A percentile compares a stretch with the other conserved stretches of the same genome.
phyloP scores from a whole-genome alignment of 1,140 invertebrate genomes.

The Panagrolaimus sp. region DNA sequence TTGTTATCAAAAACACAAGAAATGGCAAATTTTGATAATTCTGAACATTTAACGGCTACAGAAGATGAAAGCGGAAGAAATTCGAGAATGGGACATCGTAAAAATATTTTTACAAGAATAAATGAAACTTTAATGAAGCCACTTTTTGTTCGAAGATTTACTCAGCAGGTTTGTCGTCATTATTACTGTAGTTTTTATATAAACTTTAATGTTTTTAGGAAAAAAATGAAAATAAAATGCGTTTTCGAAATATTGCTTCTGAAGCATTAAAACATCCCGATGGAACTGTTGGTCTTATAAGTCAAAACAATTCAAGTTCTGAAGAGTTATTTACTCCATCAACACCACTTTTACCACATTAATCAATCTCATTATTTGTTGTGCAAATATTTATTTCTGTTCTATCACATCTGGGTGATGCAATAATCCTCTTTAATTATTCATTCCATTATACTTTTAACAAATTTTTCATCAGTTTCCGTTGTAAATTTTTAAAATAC shows the following conservation, averaged over 20 bases:
- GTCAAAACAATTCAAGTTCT: slow-evolving; percentile 5
- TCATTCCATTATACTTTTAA: too few relatives aligned
- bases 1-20: slow-evolving; percentile 46
- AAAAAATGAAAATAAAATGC: slow-evolving; percentile 38
- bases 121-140: slow-evolving; percentile 38
- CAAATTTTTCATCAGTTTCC: too few relatives aligned
- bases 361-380: too few relatives aligned
- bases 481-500: too few relatives aligned
- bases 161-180: slow-evolving; percentile 31
- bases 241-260: slow-evolving; percentile 37
- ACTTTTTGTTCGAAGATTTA: slow-evolving; percentile 43
- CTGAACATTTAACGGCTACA: slow-evolving; percentile 32
- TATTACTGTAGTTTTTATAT: not conserved
- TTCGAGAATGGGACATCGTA: slow-evolving; percentile 7
- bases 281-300: not conserved
- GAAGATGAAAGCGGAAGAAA: slow-evolving; percentile 22
- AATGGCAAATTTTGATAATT: slow-evolving; percentile 40
- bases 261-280: slow-evolving; percentile 32
- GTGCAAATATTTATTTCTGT: too few relatives aligned
- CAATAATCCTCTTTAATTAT: too few relatives aligned
- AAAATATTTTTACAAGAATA: slow-evolving; percentile 37
- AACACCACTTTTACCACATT: too few relatives aligned
- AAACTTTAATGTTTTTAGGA: slow-evolving; percentile 25
- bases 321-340: not conserved
- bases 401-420: too few relatives aligned